phyloP scores from a whole-genome alignment of 2,888 invertebrate genomes.

The Noctua comes region DNA sequence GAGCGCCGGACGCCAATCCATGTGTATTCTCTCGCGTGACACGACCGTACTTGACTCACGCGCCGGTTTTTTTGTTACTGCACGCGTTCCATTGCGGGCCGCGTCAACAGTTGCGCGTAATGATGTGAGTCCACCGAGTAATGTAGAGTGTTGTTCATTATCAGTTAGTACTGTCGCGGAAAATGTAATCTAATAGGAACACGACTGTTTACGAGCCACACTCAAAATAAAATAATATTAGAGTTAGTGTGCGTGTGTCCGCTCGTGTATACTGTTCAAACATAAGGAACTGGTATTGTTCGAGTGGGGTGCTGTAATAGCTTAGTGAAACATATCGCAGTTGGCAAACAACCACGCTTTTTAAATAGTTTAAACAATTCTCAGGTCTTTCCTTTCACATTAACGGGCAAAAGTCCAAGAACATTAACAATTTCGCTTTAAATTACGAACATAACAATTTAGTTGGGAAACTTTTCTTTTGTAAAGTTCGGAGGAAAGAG shows the following conservation, averaged over 20 bases:
- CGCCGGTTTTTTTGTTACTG: conserved; percentile 15
- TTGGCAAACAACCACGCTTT: conserved; percentile 21
- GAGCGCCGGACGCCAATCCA: neutral
- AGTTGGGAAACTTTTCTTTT: conserved; percentile 11
- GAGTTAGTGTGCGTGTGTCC: conserved; percentile 36
- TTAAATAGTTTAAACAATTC: conserved; percentile 4
- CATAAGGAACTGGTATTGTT: conserved; percentile 41
- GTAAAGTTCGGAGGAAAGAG: conserved; percentile 1
- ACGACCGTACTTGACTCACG: neutral
- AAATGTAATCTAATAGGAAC: conserved; percentile 47
- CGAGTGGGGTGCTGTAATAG: conserved; percentile 32
- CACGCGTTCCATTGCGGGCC: conserved; percentile 22
- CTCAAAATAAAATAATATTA: conserved; percentile 57
- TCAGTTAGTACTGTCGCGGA: conserved; percentile 4
- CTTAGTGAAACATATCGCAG: conserved; percentile 26
- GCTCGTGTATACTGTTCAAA: conserved; percentile 37
- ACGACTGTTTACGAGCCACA: conserved; percentile 40
- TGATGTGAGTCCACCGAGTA: conserved; percentile 5
- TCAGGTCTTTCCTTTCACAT: conserved; percentile 16
- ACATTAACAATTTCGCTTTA: conserved; percentile 15
- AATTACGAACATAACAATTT: conserved; percentile 27
- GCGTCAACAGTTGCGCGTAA: neutral
- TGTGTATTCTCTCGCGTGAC: conserved; percentile 30
- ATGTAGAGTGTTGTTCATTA: conserved; percentile 19
- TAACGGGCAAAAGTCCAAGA: conserved; percentile 20